Base-by-base conservation (phyloP, 1,140 invertebrate genomes). In the Triops cancriformis region DNA sequence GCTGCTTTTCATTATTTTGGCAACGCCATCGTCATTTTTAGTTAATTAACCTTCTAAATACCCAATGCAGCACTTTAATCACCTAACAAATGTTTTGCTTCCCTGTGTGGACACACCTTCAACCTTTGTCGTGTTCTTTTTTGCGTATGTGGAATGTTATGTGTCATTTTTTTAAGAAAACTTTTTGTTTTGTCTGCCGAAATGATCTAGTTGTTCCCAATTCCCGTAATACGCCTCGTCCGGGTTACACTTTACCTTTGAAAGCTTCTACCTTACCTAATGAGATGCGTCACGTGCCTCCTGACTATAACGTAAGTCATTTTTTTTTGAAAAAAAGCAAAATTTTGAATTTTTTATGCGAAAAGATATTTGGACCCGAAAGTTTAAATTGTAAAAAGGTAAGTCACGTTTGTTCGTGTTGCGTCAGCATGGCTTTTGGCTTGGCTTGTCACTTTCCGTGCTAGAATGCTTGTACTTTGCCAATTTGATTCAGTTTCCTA, bases 261-360 rank as follows among this genome's bases (percentile, higher is more conserved):
- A 91, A 91, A 86, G 89, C 90, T 80, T 88, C 89, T 80, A 92
- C 91, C 79, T 88, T 93, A 84, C 91, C 91, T 80, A 88, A 88
- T 80, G 73, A 76, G 42, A 43, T 78, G 18, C 75, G 78, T 43
- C 77, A 78, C 42, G 74, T 37, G 31, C 42, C 64, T 26, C 37
- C 31, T 27, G 77, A 78, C 18, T 45, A 73, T 27, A 45, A 45
- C 72, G 77, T 78, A 78, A 78, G 43, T 78, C 4, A 26, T 26
- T 14, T 27, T 1, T 76, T 43, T 7, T 7, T 7, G 7, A 37
- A 37, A 37, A 37, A 12, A 26, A 10, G 18, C 12, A 26, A 43
- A 23, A 3, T 76, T 76, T 45, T n/a, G 2, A 1, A 14, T 51
- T 45, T 26, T 12, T 51, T 76, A 51, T 28, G 12, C 23, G 26